Conservation (phyloP, 2,797 vertebrate species). For the Coccyzus lansbergi region DNA sequence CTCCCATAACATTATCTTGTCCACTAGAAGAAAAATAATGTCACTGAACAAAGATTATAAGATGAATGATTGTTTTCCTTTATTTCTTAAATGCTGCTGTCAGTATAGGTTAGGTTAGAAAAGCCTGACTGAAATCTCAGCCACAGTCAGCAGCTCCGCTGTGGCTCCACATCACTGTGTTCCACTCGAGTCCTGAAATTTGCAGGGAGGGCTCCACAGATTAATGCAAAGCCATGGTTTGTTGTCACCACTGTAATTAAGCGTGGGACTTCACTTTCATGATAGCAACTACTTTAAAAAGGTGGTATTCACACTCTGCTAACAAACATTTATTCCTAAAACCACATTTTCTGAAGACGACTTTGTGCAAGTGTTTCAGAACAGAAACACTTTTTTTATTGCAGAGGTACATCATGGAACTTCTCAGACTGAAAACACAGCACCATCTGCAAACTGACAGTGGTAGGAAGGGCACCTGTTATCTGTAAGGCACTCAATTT, state of each 20-base stretch:
- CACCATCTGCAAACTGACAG: background rate
- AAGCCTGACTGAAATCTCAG: too few species aligned
- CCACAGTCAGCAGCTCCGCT: background rate
- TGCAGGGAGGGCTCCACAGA: background rate
- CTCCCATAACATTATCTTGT: constrained; percentile 95
- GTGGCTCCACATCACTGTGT: background rate
- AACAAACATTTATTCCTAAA: background rate
- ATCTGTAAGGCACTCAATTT: background rate
- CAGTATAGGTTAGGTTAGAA: too few species aligned
- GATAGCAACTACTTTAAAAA: background rate
- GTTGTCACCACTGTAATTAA: background rate
- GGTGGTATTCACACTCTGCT: background rate
- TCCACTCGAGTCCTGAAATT: background rate
- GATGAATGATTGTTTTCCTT: background rate
- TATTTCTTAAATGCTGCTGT: background rate
- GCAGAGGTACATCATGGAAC: background rate
- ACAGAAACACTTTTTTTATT: background rate
- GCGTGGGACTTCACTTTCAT: background rate
- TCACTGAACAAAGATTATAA: background rate
- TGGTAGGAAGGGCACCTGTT: background rate
- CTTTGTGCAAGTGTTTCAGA: background rate
- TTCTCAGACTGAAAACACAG: background rate
- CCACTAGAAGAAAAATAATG: constrained; percentile 81
- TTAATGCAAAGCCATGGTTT: background rate
- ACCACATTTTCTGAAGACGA: background rate